Evolutionary conservation across 2,113 vertebrate genomes (phyloP), one percentile per base, ranked within the genome.

Genomic region (Spea bombifrons): DNA sequence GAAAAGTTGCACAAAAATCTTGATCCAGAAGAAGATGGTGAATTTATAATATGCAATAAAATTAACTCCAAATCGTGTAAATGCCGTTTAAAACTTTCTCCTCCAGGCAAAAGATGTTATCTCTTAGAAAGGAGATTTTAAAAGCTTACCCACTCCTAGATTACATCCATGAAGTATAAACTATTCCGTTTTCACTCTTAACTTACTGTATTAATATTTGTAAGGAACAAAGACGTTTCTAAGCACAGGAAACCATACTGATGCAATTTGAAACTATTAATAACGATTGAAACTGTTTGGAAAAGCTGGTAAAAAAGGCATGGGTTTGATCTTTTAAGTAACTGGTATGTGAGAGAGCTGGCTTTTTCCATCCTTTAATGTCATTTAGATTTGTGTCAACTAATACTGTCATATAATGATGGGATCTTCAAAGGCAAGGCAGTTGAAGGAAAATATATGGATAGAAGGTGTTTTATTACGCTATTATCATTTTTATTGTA

Each of bases 31-130:
- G 79, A 71, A 80, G 65, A 83, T 48, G 67, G 57, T 76, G 84
- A 88, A 88, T 80, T 55, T 82, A 84, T 82, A 86, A 87, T 83
- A 83, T 83, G 77, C 83, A 85, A 84, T 85, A 83, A 88, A 88
- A 88, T 89, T 85, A 86, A 85, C 80, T 84, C 86, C 85, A 85
- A 85, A 84, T 87, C 83, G 75, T 81, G 86, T 84, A 87, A 88
- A 89, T 86, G 86, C 78, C 72, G 80, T 75, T 73, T 85, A 79
- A 88, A 86, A 85, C 85, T 84, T 82, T 85, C 83, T 85, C 85
- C 86, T 87, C 71, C 75, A 81, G 87, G 84, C 86, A 84, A 86
- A 82, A 86, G 86, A 84, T 84, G 75, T 52, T 87, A 83, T 87
- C 88, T 88, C 83, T 82, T 76, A 88, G 77, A 81, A 75, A 85